Evolutionary conservation across 1,140 invertebrate genomes (phyloP), one percentile per base, ranked within the genome.

Genomic region (Diorhabda carinulata): DNA sequence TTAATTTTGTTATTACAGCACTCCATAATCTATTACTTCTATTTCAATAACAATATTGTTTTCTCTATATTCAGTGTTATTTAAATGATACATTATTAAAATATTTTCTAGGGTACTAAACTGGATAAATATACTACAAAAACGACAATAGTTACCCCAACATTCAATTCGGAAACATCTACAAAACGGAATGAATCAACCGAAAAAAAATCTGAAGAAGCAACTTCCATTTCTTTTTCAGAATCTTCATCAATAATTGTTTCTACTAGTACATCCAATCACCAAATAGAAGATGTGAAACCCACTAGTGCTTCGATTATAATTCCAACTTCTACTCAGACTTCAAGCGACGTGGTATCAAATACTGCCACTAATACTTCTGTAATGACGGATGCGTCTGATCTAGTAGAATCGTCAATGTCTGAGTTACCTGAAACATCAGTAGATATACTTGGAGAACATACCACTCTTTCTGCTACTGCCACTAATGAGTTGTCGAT

Each of bases 371-470:
- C 4, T 6, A 60, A 43, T 43, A 68, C n/a, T 62, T 52, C 59
- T 44, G 56, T 59, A 25, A 25, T 25, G 25, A 25, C 25, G 25
- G 25, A 25, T 25, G 1, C 25, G 25, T 25, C 25, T 25, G 25
- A 25, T 9, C 40, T 7, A 8, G 9, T 80, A 43, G 76, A 79
- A 70, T 74, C 76, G 6, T 78, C 79, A 45, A 76, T 78, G 44
- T 68, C 73, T 67, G 77, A 78, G 68, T 70, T 78, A 41, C n/a
- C 69, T 44, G 47, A 52, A 6, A 8, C 3, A 52, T 8, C 47
- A 3, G n/a, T 6, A 69, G 64, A 70, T 67, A 64, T 71, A 41
- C 5, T 71, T 5, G 43, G 45, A 6, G 60, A 59, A 47, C 45
- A 72, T 6, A 70, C 72, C 66, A 71, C 65, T 66, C 57, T 70